Conservation (phyloP, 1,140 invertebrate species). For the Metopolophium dirhodum region DNA sequence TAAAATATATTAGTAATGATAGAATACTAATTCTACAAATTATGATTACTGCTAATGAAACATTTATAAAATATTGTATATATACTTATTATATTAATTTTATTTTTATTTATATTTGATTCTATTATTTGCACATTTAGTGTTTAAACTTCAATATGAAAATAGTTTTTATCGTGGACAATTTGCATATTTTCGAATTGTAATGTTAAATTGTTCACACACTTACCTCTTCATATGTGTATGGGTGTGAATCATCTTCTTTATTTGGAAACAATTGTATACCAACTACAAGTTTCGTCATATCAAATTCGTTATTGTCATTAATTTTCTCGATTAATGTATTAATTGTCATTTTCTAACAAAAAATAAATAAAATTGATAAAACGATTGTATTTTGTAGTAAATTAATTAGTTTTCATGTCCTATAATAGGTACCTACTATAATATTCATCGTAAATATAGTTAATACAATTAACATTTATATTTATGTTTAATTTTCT, state of each 20-base stretch:
- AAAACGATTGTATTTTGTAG: not conserved
- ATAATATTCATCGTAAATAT: not conserved
- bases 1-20: too few species aligned
- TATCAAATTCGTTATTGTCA: not conserved
- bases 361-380: not conserved
- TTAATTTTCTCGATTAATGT: not conserved
- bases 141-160: too few species aligned
- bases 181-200: not conserved
- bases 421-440: too few species aligned
- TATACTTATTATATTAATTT: too few species aligned
- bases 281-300: not conserved
- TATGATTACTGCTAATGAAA: too few species aligned
- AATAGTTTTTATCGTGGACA: not conserved
- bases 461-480: too few species aligned
- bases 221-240: not conserved
- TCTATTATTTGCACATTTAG: too few species aligned
- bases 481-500: not conserved
- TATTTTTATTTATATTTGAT: too few species aligned
- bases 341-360: not conserved
- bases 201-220: not conserved
- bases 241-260: too few species aligned
- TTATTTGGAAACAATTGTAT: constrained; percentile 26
- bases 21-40: too few species aligned
- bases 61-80: too few species aligned
- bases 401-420: too few species aligned